These are phyloP conservation scores for Epinotia demarniana DNA, from an alignment of 2,888 invertebrate species.

Conservation along the genomic window DNA sequence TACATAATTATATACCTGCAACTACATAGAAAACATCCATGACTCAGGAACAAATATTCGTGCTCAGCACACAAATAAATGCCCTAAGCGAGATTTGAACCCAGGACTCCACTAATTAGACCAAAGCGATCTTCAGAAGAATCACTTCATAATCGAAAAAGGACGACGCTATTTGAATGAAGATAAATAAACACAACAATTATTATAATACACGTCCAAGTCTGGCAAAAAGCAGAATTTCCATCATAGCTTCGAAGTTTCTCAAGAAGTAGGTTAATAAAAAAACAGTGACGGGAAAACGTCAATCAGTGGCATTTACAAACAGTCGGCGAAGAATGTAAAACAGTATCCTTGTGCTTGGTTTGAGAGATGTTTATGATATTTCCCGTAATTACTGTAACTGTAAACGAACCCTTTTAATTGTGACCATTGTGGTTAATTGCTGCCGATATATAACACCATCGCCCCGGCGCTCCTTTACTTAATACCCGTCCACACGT, in stretches of 20 bases:
- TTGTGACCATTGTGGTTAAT: conserved; percentile 61
- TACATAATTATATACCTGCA: too few species aligned
- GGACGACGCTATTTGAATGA: background rate
- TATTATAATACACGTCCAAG: conserved; percentile 1
- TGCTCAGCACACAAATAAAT: too few species aligned
- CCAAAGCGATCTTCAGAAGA: background rate
- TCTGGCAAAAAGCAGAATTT: conserved; percentile 4
- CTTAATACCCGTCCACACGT: conserved; percentile 29
- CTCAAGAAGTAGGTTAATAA: conserved; percentile 54
- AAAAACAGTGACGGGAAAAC: conserved; percentile 70
- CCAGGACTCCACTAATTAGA: too few species aligned
- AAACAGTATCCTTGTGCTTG: conserved; percentile 64
- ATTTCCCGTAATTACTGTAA: conserved; percentile 78
- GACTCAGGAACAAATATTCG: too few species aligned
- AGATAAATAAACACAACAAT: conserved; percentile 1
- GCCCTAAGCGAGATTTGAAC: too few species aligned
- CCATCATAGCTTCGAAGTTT: conserved; percentile 46
- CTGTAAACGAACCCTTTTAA: conserved; percentile 68
- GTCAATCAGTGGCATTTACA: conserved; percentile 61
- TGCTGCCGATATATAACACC: conserved; percentile 52
- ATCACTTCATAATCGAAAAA: background rate
- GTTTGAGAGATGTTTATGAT: conserved; percentile 69
- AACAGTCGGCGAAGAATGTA: conserved; percentile 56
- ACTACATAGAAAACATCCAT: too few species aligned
- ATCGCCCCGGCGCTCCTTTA: conserved; percentile 40